Base-by-base conservation (phyloP, 2,888 invertebrate species). In the Cerastoderma edule region DNA sequence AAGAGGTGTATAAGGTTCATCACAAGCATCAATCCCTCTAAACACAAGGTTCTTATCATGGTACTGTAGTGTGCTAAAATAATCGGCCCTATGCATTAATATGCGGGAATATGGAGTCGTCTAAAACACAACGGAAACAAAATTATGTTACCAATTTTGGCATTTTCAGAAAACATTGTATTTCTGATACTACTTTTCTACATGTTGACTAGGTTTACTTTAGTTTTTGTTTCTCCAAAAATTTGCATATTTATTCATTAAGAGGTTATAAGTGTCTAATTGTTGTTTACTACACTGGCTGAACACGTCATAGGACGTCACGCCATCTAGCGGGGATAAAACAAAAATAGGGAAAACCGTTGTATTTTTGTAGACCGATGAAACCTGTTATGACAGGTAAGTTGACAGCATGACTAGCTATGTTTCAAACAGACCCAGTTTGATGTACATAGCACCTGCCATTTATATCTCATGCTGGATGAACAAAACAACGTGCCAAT, bases 171-270 rank as follows among this genome's bases (percentile, higher is more conserved):
- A n/a, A n/a, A n/a, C n/a, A n/a, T n/a, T n/a, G n/a, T n/a, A n/a
- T n/a, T n/a, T n/a, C n/a, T n/a, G n/a, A n/a, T n/a, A n/a, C n/a
- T n/a, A n/a, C n/a, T n/a, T n/a, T n/a, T n/a, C n/a, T n/a, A n/a
- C n/a, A n/a, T n/a, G n/a, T n/a, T n/a, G n/a, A n/a, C n/a, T n/a
- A n/a, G n/a, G n/a, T n/a, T n/a, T n/a, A n/a, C n/a, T n/a, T n/a
- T n/a, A n/a, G n/a, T n/a, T n/a, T n/a, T n/a, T n/a, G n/a, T n/a
- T n/a, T n/a, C n/a, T n/a, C n/a, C n/a, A n/a, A n/a, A 60, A 60
- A 48, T 66, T 66, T 66, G 30, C 48, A 50, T 53, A 66, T 66
- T 75, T 70, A 75, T 75, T 75, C 69, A 75, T 75, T 70, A 66
- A 70, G 27, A 8, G 57, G 65, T 67, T 56, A 66, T 69, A 75